Conservation (phyloP, 2,888 invertebrate genomes). For the Odontothrips loti region DNA sequence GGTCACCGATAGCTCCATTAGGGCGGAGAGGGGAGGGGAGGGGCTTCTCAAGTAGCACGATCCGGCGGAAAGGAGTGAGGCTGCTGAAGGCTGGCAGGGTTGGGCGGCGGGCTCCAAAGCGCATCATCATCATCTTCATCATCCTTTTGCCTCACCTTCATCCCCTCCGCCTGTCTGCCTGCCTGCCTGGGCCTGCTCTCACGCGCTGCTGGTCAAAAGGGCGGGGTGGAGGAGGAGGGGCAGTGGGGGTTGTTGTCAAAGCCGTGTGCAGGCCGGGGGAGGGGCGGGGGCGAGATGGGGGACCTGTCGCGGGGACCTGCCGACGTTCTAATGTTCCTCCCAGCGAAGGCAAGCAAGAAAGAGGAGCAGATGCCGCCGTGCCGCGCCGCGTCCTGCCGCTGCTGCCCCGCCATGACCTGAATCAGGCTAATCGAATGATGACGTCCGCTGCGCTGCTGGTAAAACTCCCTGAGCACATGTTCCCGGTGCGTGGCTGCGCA, state of each 20-base stretch:
- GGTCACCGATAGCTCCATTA: conserved; percentile 26
- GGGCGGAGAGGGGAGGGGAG: background rate
- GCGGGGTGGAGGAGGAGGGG: background rate
- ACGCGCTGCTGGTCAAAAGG: conserved; percentile 24
- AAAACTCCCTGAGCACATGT: no score
- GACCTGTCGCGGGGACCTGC: no score
- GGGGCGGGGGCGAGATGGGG: background rate
- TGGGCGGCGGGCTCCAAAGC: background rate
- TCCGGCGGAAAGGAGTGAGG: background rate
- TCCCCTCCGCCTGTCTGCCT: background rate
- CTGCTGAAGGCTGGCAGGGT: background rate
- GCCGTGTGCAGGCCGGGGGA: background rate
- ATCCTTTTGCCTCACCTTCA: background rate
- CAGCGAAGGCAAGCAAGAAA: no score
- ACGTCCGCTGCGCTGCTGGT: no score
- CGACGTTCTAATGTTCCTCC: no score
- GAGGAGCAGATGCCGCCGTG: no score
- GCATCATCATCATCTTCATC: conserved; percentile 3
- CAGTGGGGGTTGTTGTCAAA: background rate
- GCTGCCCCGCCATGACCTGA: no score
- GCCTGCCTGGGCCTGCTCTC: background rate
- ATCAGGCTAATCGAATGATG: no score
- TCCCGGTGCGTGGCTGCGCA: no score
- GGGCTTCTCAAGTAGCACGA: background rate
- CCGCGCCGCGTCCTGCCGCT: no score